phyloP scores from a whole-genome alignment of 2,888 invertebrate genomes.

The Mycalesis mineus region DNA sequence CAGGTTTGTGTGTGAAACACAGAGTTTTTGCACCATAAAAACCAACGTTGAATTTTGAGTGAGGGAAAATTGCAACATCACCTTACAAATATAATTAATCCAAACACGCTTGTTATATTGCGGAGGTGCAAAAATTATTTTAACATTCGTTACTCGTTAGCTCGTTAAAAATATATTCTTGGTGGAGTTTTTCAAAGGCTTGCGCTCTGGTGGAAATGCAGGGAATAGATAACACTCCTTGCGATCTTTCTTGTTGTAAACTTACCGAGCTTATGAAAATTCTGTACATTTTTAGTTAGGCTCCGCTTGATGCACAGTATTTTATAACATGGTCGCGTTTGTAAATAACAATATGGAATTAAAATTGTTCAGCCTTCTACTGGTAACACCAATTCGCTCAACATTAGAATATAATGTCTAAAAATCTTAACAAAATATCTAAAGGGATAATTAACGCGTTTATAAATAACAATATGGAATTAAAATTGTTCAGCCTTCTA shows the following conservation, averaged over 20 bases:
- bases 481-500: no score
- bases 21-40: neutral
- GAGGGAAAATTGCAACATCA: conserved; percentile 1
- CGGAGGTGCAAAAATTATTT: conserved; percentile 12
- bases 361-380: no score
- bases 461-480: no score
- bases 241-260: conserved; percentile 5
- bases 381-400: no score
- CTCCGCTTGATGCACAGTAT: no score
- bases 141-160: conserved; percentile 8
- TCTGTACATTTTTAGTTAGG: no score
- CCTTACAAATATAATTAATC: conserved; percentile 10
- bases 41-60: neutral
- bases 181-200: conserved; percentile 2
- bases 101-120: neutral
- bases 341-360: no score
- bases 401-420: no score
- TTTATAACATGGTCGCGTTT: no score
- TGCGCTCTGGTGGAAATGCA: neutral
- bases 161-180: conserved; percentile 16
- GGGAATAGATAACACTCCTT: conserved; percentile 1
- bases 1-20: no score
- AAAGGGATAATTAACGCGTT: no score
- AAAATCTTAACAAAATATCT: no score
- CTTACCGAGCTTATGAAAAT: neutral